A percentile compares a stretch with the other conserved stretches of the same genome.
Evolutionary conservation across 2,797 vertebrate genomes (phyloP).

Genomic region (Sebastes iracundus): DNA sequence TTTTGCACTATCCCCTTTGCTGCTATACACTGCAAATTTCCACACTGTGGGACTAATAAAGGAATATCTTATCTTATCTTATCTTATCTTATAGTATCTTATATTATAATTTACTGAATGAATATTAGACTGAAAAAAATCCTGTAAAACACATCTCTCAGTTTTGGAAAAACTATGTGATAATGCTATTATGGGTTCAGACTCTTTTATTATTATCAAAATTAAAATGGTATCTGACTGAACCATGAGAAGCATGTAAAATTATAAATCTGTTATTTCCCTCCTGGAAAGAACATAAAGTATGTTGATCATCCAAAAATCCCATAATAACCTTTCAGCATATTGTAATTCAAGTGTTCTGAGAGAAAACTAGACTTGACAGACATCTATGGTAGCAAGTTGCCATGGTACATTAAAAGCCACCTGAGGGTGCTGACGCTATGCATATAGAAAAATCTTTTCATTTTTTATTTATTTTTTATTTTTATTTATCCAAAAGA

Average conservation of each 20-base stretch:
- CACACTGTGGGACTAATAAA: too few species aligned
- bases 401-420: background rate
- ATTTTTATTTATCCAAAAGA: too few species aligned
- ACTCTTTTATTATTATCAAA: background rate
- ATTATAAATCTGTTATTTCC: background rate
- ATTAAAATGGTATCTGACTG: background rate
- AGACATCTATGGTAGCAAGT: background rate
- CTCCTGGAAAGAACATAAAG: background rate
- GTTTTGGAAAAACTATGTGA: background rate
- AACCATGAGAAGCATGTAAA: background rate
- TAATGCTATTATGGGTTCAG: background rate
- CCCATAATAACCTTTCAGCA: too few species aligned
- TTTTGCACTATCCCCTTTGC: too few species aligned
- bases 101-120: background rate
- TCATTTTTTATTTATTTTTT: too few species aligned
- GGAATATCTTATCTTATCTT: too few species aligned
- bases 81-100: too few species aligned
- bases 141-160: background rate
- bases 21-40: too few species aligned
- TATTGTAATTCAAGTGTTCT: too few species aligned
- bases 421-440: conserved; percentile 57
- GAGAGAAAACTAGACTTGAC: too few species aligned
- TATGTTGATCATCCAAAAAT: background rate
- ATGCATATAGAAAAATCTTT: background rate
- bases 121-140: background rate